Evolutionary conservation across 2,888 invertebrate species (phyloP), one percentile per base, ranked within the genome.

Genomic region (Dorcus parallelipipedus): DNA sequence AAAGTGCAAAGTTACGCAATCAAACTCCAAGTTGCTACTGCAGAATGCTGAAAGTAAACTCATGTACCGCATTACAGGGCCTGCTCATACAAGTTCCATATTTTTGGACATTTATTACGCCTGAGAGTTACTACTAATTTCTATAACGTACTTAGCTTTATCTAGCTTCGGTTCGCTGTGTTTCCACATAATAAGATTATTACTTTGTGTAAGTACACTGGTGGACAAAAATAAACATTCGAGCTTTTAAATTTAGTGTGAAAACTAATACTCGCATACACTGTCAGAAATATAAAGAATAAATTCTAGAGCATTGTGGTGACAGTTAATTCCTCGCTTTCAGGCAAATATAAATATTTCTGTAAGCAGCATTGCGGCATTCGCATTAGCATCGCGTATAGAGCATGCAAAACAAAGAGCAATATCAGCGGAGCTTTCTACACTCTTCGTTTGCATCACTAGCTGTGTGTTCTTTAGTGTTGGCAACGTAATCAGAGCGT

Each of bases 1-100:
- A 74, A 73, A 74, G 74, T 75, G 73, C 74, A 74, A 74, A 75
- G 75, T 75, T 75, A 69, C 73, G 73, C 73, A 73, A 75, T 75
- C 74, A 75, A 71, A 73, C 70, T 65, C 63, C 65, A 65, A 65
- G 65, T 67, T 59, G 58, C 61, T 50, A 58, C 62, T 66, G 66
- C 65, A 59, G 62, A 63, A 60, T 54, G 62, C 69, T 69, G 61
- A 66, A 65, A 68, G 60, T 58, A 55, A 54, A 54, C 52, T 62
- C 64, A 62, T 69, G 68, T 66, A 65, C 65, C 61, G 65, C 63
- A 66, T 66, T 67, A 67, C 61, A 60, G 66, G 64, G 61, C 9
- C 50, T 45, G 33, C 64, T 64, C 65, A 61, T 65, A 54, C 51
- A 51, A 53, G 50, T 23, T 54, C 61, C 64, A 64, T 63, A 64